These are phyloP conservation scores for Diarsia dahlii DNA, from an alignment of 2,888 invertebrate genomes.

Conservation along the genomic window DNA sequence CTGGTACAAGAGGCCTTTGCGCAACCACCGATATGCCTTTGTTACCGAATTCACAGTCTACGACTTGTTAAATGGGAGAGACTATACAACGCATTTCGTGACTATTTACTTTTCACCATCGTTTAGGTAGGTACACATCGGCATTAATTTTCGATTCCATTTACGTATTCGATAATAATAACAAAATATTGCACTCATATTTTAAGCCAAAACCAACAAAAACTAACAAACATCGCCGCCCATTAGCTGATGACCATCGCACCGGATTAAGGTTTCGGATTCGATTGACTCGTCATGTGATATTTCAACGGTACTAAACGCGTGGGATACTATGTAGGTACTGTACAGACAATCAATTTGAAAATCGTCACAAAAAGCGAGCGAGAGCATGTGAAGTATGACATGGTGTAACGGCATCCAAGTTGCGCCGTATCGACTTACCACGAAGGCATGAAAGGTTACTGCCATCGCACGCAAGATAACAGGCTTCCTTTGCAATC, in stretches of 20 bases:
- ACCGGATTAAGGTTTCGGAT: not conserved
- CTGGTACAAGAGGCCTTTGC: constrained; percentile 70
- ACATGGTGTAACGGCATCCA: constrained; percentile 63
- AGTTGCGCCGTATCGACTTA: constrained; percentile 52
- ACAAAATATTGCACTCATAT: not conserved
- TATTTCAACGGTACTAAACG: constrained; percentile 64
- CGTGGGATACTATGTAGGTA: constrained; percentile 60
- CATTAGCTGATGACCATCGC: constrained; percentile 17
- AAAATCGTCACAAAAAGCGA: constrained; percentile 71
- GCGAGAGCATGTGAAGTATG: constrained; percentile 77
- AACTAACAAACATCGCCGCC: not conserved
- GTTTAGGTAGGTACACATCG: not conserved
- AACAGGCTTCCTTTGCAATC: constrained; percentile 40
- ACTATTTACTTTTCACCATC: constrained; percentile 44
- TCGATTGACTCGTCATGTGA: constrained; percentile 53
- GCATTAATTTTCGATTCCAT: not conserved
- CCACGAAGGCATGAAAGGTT: constrained; percentile 58
- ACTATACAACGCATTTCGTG: constrained; percentile 40
- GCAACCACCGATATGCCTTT: constrained; percentile 75
- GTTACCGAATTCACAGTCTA: constrained; percentile 66
- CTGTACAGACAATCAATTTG: constrained; percentile 72
- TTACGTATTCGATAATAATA: not conserved
- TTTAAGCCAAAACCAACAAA: not conserved
- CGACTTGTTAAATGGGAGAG: constrained; percentile 59
- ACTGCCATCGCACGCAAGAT: constrained; percentile 43